Percentiles rank a stretch among this genome's conserved stretches.
These are phyloP conservation scores for Naja naja DNA, from an alignment of 2,113 vertebrate genomes.

Conservation along the genomic window DNA sequence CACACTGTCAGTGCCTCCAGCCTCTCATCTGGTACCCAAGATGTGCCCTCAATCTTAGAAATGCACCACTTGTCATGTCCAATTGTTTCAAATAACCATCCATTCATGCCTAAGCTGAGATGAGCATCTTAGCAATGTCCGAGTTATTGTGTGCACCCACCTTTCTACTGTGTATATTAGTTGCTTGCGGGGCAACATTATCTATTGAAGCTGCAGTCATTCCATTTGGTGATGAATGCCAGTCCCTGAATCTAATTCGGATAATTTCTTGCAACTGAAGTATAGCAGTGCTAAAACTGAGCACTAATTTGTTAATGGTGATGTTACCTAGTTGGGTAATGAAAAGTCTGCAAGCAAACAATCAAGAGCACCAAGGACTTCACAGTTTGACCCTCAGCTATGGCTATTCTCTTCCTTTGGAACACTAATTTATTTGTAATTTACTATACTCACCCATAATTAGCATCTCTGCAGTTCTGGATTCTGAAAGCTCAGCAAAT, in stretches of 20 bases:
- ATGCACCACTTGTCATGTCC: constrained; percentile 2
- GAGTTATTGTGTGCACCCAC: constrained; percentile 32
- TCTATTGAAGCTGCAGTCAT: constrained; percentile 62
- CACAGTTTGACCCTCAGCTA: not conserved
- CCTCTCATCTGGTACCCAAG: constrained; percentile 32
- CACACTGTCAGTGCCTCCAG: constrained; percentile 34
- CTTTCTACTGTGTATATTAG: constrained; percentile 49
- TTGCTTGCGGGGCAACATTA: constrained; percentile 41
- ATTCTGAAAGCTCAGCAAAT: constrained; percentile 68
- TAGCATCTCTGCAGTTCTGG: constrained; percentile 61
- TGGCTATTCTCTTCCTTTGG: not conserved
- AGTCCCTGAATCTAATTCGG: constrained; percentile 69
- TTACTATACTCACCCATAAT: constrained; percentile 70
- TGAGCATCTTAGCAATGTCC: constrained; percentile 29
- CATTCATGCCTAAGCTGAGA: constrained; percentile 38
- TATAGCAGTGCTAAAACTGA: constrained; percentile 65
- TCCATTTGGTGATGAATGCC: constrained; percentile 63
- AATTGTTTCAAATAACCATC: constrained; percentile 42
- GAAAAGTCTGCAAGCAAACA: not conserved
- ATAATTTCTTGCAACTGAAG: constrained; percentile 67
- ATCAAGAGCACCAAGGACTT: not conserved
- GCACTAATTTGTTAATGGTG: not conserved
- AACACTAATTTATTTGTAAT: constrained; percentile 73
- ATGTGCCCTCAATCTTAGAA: constrained; percentile 17
- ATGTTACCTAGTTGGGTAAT: not conserved